Evolutionary conservation across 2,888 invertebrate genomes (phyloP).

Genomic region (Cistogaster globosa): DNA sequence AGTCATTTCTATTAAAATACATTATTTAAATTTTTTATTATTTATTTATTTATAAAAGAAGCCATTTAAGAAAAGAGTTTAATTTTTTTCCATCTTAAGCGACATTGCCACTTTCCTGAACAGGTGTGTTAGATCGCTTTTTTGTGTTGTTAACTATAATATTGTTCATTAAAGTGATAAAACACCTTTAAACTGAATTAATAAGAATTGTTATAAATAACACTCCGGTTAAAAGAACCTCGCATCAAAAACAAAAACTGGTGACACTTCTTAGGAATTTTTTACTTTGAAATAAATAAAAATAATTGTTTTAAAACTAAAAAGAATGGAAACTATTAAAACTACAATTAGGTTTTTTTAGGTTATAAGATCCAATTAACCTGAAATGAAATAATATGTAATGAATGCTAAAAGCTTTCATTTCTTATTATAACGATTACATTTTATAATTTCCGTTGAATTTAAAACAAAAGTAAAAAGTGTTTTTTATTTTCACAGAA

Average conservation of each 20-base stretch:
- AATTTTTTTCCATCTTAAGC: too few relatives aligned
- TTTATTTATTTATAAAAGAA: too few relatives aligned
- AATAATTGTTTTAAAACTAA: neutral
- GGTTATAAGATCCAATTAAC: constrained; percentile 59
- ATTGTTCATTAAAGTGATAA: neutral
- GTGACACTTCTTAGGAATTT: neutral
- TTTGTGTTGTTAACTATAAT: too few relatives aligned
- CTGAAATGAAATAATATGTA: constrained; percentile 25
- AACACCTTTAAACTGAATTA: neutral
- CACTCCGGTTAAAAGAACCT: neutral
- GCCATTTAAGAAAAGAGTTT: too few relatives aligned
- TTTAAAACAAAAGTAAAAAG: neutral
- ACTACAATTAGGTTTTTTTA: constrained; percentile 1
- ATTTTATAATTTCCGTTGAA: constrained; percentile 49
- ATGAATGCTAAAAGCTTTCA: constrained; percentile 18
- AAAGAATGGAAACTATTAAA: constrained; percentile 3
- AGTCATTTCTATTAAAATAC: too few relatives aligned
- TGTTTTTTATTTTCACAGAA: constrained; percentile 55
- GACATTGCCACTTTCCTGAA: too few relatives aligned
- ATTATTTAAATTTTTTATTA: too few relatives aligned
- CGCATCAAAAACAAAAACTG: neutral
- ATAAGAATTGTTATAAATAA: neutral
- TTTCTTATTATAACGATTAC: constrained; percentile 39
- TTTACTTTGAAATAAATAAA: neutral
- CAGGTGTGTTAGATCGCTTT: too few relatives aligned